Base-by-base conservation (phyloP, 2,888 invertebrate genomes). In the Augiades crinisus region DNA sequence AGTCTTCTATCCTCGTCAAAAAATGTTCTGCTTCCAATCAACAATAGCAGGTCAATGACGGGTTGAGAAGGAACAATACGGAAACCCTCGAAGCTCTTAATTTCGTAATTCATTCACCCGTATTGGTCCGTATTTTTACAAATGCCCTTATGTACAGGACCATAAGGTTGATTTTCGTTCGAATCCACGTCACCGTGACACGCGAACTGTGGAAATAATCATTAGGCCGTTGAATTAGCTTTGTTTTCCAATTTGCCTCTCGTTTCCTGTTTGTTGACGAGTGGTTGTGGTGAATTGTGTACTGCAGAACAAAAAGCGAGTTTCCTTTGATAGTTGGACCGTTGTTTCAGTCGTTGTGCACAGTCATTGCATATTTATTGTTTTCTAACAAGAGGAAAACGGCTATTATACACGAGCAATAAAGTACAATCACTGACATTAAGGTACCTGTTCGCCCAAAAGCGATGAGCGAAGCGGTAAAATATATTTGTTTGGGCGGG, bases 231-330 rank as follows among this genome's bases (percentile, higher is more conserved):
- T 13, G 24, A 41, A 49, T 49, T 49, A 41, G 49, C 49, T 49
- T 49, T 34, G 49, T 49, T 49, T 49, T 41, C 49, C 34, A 49
- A 49, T 49, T 49, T 49, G 47, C 40, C 24, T 22, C 13, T 38
- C 22, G 40, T 49, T 47, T 49, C 40, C 38, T 31, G 16, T 49
- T 19, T 31, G 38, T 14, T 24, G 30, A 31, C 40, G 31, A 49
- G 47, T 49, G 40, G 17, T 24, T 47, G 37, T 12, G 37, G 30
- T n/a, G n/a, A n/a, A n/a, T n/a, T n/a, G n/a, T n/a, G n/a, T n/a
- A n/a, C n/a, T n/a, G n/a, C n/a, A n/a, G n/a, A n/a, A n/a, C n/a
- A n/a, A n/a, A n/a, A n/a, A n/a, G n/a, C n/a, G n/a, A n/a, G n/a
- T n/a, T n/a, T 22, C 24, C 40, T 40, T 24, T 40, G 40, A 40